phyloP scores from a whole-genome alignment of 2,797 vertebrate genomes.

The Coregonus suidteri region DNA sequence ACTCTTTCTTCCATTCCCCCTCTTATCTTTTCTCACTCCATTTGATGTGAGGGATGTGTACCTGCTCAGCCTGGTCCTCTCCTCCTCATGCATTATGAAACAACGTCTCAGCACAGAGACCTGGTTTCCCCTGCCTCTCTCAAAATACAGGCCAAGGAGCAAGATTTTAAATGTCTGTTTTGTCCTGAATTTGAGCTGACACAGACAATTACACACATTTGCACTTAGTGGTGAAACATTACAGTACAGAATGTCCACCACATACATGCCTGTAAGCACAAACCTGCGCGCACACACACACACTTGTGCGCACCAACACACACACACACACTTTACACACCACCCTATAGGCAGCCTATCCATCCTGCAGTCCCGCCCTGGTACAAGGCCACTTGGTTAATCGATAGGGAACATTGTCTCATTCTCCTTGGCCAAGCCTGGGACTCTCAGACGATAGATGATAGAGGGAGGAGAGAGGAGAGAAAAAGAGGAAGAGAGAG shows the following conservation, averaged over 20 bases:
- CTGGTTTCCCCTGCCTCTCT: background rate
- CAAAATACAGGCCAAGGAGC: background rate
- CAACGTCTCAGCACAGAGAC: background rate
- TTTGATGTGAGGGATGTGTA: constrained; percentile 3
- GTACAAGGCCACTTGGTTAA: constrained; percentile 1
- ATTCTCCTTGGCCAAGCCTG: background rate
- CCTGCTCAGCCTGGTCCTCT: background rate
- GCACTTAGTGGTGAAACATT: background rate
- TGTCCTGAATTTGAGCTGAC: background rate
- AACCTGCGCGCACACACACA: background rate
- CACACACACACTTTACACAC: background rate
- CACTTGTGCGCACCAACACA: background rate
- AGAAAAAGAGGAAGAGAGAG: background rate
- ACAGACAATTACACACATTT: background rate
- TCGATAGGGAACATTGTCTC: constrained; percentile 19
- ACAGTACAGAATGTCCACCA: background rate
- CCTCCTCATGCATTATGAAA: constrained; percentile 1
- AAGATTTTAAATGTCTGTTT: background rate
- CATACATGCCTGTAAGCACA: background rate
- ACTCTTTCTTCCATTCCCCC: background rate
- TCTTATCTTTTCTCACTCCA: background rate
- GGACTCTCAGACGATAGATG: background rate
- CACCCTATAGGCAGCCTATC: background rate
- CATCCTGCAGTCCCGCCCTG: background rate
- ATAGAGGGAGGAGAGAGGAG: background rate